Evolutionary conservation across 2,888 invertebrate genomes (phyloP).

Genomic region (Dioctria linearis): DNA sequence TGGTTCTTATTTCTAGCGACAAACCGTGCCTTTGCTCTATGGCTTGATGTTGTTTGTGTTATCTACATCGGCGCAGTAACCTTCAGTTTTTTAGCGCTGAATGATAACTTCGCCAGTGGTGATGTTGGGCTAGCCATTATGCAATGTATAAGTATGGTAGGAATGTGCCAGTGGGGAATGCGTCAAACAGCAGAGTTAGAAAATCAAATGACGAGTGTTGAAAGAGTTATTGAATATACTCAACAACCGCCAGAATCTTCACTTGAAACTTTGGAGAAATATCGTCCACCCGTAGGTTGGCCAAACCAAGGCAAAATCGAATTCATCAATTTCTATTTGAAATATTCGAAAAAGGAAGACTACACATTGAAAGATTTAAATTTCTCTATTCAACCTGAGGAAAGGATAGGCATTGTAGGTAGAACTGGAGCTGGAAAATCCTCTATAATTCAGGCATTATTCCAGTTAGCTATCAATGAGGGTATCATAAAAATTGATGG

Average conservation of each 20-base stretch:
- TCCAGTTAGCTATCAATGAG: slow-evolving; percentile 84
- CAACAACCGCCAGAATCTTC: slow-evolving; percentile 77
- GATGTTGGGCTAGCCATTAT: slow-evolving; percentile 82
- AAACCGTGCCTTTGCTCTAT: slow-evolving; percentile 93
- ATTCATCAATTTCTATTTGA: slow-evolving; percentile 79
- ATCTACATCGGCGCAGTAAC: slow-evolving; percentile 89
- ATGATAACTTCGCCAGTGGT: slow-evolving; percentile 72
- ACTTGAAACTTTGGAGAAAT: slow-evolving; percentile 71
- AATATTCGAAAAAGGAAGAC: slow-evolving; percentile 79
- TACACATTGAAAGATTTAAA: slow-evolving; percentile 82
- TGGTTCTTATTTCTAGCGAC: slow-evolving; percentile 88
- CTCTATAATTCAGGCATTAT: slow-evolving; percentile 86
- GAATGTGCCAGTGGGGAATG: slow-evolving; percentile 88
- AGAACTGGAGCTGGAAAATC: slow-evolving; percentile 92
- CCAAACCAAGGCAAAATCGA: slow-evolving; percentile 78
- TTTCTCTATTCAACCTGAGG: slow-evolving; percentile 73
- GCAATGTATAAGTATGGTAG: slow-evolving; percentile 79
- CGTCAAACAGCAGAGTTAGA: slow-evolving; percentile 88
- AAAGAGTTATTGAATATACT: slow-evolving; percentile 86
- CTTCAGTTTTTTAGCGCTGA: slow-evolving; percentile 84
- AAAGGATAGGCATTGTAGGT: slow-evolving; percentile 87
- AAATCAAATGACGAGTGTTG: slow-evolving; percentile 88
- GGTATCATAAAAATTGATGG: slow-evolving; percentile 85
- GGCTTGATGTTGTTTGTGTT: slow-evolving; percentile 91
- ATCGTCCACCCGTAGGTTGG: slow-evolving; percentile 75